phyloP scores from a whole-genome alignment of 2,797 vertebrate species.

The Megalops cyprinoides region DNA sequence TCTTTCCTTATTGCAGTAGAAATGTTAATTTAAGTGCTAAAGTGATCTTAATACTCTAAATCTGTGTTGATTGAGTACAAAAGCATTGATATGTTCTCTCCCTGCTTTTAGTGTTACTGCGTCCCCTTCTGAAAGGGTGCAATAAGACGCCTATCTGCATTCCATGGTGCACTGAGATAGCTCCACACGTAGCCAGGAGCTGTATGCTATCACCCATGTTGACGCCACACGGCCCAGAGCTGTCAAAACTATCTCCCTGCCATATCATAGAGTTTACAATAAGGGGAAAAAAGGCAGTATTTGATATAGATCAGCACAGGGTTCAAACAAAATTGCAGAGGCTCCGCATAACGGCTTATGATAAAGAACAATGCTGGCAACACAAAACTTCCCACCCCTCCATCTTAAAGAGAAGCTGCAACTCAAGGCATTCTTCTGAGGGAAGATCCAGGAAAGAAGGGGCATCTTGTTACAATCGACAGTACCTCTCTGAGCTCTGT shows the following conservation, averaged over 20 bases:
- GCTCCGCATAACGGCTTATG: slow-evolving; percentile 49
- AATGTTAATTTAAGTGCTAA: slow-evolving; percentile 41
- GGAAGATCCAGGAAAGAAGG: background rate
- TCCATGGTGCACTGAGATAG: slow-evolving; percentile 65
- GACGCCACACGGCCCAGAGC: slow-evolving; percentile 78
- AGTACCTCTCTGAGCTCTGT: background rate
- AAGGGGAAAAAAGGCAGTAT: slow-evolving; percentile 38
- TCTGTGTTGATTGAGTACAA: slow-evolving; percentile 37
- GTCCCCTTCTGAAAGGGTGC: slow-evolving; percentile 35
- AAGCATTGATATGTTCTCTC: slow-evolving; percentile 35
- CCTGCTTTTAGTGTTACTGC: slow-evolving; percentile 38
- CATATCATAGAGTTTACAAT: slow-evolving; percentile 66
- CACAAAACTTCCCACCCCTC: slow-evolving; percentile 49
- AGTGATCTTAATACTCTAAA: slow-evolving; percentile 46
- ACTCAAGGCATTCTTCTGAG: background rate
- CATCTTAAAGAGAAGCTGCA: background rate
- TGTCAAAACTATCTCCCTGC: slow-evolving; percentile 77
- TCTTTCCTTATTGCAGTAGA: slow-evolving; percentile 49
- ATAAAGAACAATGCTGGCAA: slow-evolving; percentile 71
- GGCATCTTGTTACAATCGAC: background rate
- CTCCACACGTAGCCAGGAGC: slow-evolving; percentile 64
- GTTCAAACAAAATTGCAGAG: slow-evolving; percentile 64
- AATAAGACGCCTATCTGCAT: slow-evolving; percentile 45
- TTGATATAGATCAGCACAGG: slow-evolving; percentile 68
- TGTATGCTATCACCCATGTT: slow-evolving; percentile 67